Evolutionary conservation across 2,113 vertebrate genomes (phyloP).

Genomic region (Ceyx cyanopectus): DNA sequence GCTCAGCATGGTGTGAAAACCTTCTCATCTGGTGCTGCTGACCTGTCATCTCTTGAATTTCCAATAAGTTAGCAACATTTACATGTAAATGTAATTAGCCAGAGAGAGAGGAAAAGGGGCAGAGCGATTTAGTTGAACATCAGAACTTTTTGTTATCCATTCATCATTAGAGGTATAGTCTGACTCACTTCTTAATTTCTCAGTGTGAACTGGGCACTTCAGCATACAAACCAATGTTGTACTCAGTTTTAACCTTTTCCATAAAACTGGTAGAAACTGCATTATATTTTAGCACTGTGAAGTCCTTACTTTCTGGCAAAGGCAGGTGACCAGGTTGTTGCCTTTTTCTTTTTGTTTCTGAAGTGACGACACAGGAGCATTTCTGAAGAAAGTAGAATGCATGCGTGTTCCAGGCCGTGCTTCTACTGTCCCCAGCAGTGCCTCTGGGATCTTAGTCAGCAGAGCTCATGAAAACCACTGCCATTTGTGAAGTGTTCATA

Average conservation of each 20-base stretch:
- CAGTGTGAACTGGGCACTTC: neutral
- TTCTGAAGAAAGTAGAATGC: neutral
- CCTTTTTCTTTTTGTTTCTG: neutral
- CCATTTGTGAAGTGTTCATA: neutral
- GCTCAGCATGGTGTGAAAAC: neutral
- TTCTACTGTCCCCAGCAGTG: rapidly evolving
- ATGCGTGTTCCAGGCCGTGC: neutral
- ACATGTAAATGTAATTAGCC: neutral
- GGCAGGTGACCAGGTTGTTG: neutral
- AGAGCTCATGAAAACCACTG: neutral
- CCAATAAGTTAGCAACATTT: neutral
- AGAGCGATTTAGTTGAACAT: neutral
- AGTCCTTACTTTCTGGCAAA: neutral
- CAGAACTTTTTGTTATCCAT: neutral
- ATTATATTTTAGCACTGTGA: neutral
- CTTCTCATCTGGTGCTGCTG: neutral
- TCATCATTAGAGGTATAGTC: neutral
- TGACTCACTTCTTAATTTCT: neutral
- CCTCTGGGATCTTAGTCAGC: neutral
- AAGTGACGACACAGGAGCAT: neutral
- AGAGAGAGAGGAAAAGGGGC: neutral
- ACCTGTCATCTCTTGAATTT: neutral
- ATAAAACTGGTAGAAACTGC: neutral
- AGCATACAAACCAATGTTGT: neutral
- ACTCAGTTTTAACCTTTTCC: neutral